Evolutionary conservation across 2,797 vertebrate species (phyloP).

Genomic region (Centropyge bicolor): DNA sequence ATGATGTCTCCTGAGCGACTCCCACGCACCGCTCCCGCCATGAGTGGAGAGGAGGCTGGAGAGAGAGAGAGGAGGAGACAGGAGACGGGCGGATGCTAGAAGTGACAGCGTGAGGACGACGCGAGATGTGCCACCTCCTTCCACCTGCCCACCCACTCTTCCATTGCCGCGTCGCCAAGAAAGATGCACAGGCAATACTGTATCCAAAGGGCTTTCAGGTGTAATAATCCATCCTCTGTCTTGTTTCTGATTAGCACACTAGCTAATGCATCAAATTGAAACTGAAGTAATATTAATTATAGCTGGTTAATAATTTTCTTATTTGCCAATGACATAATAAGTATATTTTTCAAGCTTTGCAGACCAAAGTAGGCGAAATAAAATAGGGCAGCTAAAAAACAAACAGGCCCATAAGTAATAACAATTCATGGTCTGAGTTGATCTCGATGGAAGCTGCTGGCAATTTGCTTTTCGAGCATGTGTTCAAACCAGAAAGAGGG

Average conservation of each 20-base stretch:
- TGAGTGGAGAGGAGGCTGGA: slow-evolving; percentile 48
- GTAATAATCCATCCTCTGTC: slow-evolving; percentile 6
- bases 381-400: no score
- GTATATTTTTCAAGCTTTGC: not conserved
- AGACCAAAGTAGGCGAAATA: no score
- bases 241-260: slow-evolving; percentile 8
- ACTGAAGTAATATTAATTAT: not conserved
- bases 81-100: slow-evolving; percentile 43
- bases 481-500: not conserved
- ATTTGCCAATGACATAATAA: not conserved
- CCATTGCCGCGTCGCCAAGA: slow-evolving; percentile 6
- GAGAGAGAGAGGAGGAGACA: slow-evolving; percentile 29
- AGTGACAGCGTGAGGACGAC: slow-evolving; percentile 55
- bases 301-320: not conserved
- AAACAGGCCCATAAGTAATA: no score
- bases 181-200: slow-evolving; percentile 26
- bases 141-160: slow-evolving; percentile 44
- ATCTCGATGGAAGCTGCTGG: no score
- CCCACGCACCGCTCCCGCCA: slow-evolving; percentile 72
- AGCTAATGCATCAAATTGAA: slow-evolving; percentile 1
- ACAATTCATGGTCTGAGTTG: no score
- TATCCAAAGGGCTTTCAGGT: slow-evolving; percentile 1
- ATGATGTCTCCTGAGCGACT: slow-evolving; percentile 82
- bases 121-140: slow-evolving; percentile 25
- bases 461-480: not conserved